phyloP scores from a whole-genome alignment of 2,797 vertebrate genomes.

The Peromyscus attwateri region DNA sequence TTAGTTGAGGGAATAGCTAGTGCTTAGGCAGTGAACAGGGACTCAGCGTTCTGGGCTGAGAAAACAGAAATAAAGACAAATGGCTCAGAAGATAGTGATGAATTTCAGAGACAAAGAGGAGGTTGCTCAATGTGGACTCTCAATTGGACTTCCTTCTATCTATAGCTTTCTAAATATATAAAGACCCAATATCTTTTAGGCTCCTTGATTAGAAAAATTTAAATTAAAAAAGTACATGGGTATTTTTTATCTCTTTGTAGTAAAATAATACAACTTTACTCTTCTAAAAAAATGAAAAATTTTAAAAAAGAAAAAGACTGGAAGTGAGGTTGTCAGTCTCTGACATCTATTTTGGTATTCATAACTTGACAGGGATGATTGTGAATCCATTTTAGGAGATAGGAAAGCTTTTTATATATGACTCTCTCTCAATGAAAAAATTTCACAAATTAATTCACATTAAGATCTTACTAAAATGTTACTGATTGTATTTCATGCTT shows the following conservation, averaged over 20 bases:
- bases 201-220: neutral
- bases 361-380: constrained; percentile 64
- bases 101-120: neutral
- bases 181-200: neutral
- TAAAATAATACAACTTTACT: neutral
- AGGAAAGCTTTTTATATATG: neutral
- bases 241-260: neutral
- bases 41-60: constrained; percentile 6
- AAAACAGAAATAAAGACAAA: constrained; percentile 44
- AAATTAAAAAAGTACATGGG: neutral
- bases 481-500: constrained; percentile 41
- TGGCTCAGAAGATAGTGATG: constrained; percentile 2
- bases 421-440: neutral
- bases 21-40: neutral
- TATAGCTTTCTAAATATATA: neutral
- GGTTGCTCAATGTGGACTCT: neutral
- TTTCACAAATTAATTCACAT: constrained; percentile 63
- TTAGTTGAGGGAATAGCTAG: constrained; percentile 18
- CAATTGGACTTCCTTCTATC: neutral
- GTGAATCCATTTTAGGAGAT: constrained; percentile 38
- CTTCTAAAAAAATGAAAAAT: neutral
- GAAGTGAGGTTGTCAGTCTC: constrained; percentile 32
- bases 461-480: constrained; percentile 54
- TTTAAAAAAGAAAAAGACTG: constrained; percentile 1
- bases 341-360: constrained; percentile 45